A percentile compares a stretch with the other conserved stretches of the same genome.
Evolutionary conservation across 2,797 vertebrate species (phyloP).

Genomic region (Paguma larvata): DNA sequence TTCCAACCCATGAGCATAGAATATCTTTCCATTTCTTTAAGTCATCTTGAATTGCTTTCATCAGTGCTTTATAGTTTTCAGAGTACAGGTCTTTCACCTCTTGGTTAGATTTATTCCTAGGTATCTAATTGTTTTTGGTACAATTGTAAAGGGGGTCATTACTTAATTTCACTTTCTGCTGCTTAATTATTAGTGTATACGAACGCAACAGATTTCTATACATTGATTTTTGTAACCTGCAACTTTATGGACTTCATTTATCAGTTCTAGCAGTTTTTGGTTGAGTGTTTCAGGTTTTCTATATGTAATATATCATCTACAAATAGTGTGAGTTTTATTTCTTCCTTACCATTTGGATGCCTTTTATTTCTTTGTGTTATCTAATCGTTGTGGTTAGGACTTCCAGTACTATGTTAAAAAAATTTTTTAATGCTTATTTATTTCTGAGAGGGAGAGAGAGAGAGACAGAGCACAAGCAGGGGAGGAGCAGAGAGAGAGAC

Average conservation of each 20-base stretch:
- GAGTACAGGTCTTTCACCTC: background rate
- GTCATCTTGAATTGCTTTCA: background rate
- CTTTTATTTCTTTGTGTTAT: background rate
- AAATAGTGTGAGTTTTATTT: background rate
- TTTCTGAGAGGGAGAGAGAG: too few species aligned
- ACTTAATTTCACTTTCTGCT: background rate
- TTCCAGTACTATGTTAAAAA: background rate
- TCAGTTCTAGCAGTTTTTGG: background rate
- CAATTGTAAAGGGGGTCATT: background rate
- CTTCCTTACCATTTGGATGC: background rate
- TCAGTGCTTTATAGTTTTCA: background rate
- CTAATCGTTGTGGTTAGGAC: background rate
- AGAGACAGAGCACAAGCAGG: too few species aligned
- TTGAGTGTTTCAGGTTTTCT: background rate
- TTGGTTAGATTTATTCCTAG: background rate
- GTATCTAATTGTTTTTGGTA: background rate
- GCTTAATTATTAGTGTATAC: background rate
- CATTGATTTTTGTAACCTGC: background rate
- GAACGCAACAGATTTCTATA: background rate
- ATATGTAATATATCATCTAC: background rate
- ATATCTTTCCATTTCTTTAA: background rate
- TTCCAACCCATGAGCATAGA: background rate
- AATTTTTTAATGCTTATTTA: too few species aligned
- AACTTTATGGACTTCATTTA: background rate
- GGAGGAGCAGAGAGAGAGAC: too few species aligned